Evolutionary conservation across 2,113 vertebrate species (phyloP), one percentile per base, ranked within the genome.

Genomic region (Corydoras sp.): DNA sequence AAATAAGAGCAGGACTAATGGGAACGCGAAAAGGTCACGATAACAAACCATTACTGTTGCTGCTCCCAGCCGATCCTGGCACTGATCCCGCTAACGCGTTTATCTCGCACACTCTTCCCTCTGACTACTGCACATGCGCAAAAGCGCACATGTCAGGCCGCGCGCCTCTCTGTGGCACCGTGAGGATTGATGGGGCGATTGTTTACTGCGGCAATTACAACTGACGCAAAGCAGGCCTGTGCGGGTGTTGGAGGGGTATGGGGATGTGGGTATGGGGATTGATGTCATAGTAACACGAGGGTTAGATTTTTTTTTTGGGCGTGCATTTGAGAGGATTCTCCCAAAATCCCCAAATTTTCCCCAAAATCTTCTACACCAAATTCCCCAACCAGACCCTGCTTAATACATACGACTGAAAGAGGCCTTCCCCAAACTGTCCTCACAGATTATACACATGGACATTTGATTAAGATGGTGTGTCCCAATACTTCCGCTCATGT

Each of bases 41-140:
- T 96, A 95, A 96, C 94, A 98, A 97, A 95, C 91, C 92, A 93
- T 94, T 94, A 91, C 88, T 90, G 92, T 85, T 91, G 90, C 86
- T 79, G 71, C 78, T 81, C 76, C 61, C 79, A 32, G 77, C 81
- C 80, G 50, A 69, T 85, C 85, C 90, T 93, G 92, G 91, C 91
- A 89, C 85, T 82, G 77, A 80, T 75, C 83, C 90, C 84, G 81
- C 81, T 84, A 62, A 60, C 58, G 69, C 74, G 68, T 64, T 88
- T 86, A 69, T 69, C 68, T 88, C 88, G 89, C 89, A 90, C 84
- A 85, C 90, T 87, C 88, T 85, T 76, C 92, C 89, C 92, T 82
- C 87, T 82, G 89, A 90, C 85, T 87, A 88, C 82, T 63, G 61
- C 53, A 5, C 60, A 64, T 51, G 61, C 62, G 35, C 54, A 70